Base-by-base conservation (phyloP, 2,797 vertebrate species). In the Lycodopsis pacificus region DNA sequence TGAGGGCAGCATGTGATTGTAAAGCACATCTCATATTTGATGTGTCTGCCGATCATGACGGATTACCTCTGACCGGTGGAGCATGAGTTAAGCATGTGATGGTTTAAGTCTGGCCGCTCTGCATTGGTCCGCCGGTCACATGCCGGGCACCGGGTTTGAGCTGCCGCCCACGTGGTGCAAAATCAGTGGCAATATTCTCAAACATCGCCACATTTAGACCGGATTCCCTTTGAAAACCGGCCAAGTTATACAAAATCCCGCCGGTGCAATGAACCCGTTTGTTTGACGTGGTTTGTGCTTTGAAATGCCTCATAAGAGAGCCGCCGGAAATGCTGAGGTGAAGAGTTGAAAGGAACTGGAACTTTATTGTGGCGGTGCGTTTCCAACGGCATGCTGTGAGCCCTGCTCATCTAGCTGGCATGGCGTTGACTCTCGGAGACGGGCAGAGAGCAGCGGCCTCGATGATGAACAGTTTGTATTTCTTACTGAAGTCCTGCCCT, bases 281-380 rank as follows among this genome's bases (percentile, higher is more conserved):
- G 69, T 87, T 89, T 90, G 81, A 88, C 85, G 83, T 71, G 69
- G 46, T 71, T 71, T 71, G 54, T 1, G 15, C 84, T 91, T 88
- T 88, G 78, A 91, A 89, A 87, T 56, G 72, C 27, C 71, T 86
- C 76, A 65, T n/a, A 58, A 51, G 78, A 86, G 75, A 79, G 44
- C 56, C 62, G 44, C 74, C 63, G 66, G 49, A 74, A 73, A 44
- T 14, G 44, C 58, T 25, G 64, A 73, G 61, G 76, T 77, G 79
- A 83, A 72, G 48, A 69, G 80, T 76, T 76, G 74, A 86, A 84
- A 77, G 63, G 63, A 76, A 66, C 51, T 42, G 51, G 38, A 66
- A 75, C 20, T 82, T 77, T 73, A 66, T 58, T 9, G 7, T 15
- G 27, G 64, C 77, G 67, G 30, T 19, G 5, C 65, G 68, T 59